Conservation (phyloP, 2,113 vertebrate genomes). For the Lycaon pictus region DNA sequence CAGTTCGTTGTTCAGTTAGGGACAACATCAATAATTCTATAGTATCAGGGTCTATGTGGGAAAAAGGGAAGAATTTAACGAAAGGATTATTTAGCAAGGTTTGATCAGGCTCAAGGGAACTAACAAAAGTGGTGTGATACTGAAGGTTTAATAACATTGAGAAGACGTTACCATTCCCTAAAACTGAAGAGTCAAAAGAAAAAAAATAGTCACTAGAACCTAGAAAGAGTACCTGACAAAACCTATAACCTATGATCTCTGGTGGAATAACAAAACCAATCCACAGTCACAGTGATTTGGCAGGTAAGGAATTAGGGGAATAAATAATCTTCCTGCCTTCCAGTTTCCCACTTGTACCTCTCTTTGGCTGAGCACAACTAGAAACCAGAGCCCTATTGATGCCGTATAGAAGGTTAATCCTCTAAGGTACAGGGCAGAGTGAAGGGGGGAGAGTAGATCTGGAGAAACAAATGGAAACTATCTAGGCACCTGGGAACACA, state of each 20-base stretch:
- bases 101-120: not conserved
- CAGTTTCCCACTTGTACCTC: not conserved
- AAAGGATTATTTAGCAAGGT: not conserved
- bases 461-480: not conserved
- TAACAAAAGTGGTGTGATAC: not conserved
- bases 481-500: not conserved
- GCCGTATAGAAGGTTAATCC: not conserved
- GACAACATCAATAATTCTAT: not conserved
- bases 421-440: not conserved
- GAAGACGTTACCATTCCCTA: not conserved
- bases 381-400: not conserved
- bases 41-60: not conserved
- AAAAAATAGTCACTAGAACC: not conserved
- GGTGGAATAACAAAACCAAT: not conserved
- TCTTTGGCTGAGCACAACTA: not conserved
- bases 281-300: not conserved
- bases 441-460: not conserved
- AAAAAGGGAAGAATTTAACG: not conserved
- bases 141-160: not conserved
- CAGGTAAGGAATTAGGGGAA: not conserved
- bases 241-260: not conserved
- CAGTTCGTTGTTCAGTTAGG: not conserved
- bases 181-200: not conserved
- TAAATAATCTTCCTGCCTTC: not conserved
- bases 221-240: not conserved